Evolutionary conservation across 1,140 invertebrate genomes (phyloP).

Genomic region (Atta texana): DNA sequence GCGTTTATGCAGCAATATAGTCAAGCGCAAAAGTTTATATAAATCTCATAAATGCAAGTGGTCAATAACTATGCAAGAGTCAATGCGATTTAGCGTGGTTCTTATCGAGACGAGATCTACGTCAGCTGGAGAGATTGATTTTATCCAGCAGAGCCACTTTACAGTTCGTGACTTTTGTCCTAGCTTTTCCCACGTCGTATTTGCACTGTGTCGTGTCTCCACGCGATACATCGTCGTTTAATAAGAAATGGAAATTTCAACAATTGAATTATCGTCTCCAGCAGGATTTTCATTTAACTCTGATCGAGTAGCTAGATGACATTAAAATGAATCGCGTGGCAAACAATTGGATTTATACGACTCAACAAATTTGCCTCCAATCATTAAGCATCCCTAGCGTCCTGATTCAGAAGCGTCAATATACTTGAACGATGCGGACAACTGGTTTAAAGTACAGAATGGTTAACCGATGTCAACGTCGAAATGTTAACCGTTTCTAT

Average conservation of each 20-base stretch:
- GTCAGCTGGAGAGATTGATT: constrained; percentile 53
- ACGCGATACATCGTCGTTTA: constrained; percentile 42
- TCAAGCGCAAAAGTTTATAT: neutral
- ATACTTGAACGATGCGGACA: constrained; percentile 39
- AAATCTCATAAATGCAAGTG: constrained; percentile 42
- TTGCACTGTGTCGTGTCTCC: constrained; percentile 19
- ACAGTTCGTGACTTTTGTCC: constrained; percentile 20
- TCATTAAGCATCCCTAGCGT: constrained; percentile 44
- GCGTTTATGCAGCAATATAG: neutral
- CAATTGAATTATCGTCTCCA: constrained; percentile 47
- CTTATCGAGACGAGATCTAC: constrained; percentile 33
- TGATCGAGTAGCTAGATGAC: constrained; percentile 26
- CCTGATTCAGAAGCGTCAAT: constrained; percentile 45
- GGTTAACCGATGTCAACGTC: constrained; percentile 50
- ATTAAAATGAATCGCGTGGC: constrained; percentile 52
- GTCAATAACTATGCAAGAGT: constrained; percentile 40
- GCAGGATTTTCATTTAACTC: constrained; percentile 37
- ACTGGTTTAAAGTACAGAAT: constrained; percentile 35
- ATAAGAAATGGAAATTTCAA: constrained; percentile 57
- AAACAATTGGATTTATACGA: constrained; percentile 37
- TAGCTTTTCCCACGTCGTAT: constrained; percentile 28
- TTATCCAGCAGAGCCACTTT: constrained; percentile 45
- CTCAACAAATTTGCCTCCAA: constrained; percentile 45
- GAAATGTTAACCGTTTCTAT: constrained; percentile 56
- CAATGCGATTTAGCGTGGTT: constrained; percentile 23